phyloP scores from a whole-genome alignment of 2,888 invertebrate genomes.

The Yponomeuta sedellus region DNA sequence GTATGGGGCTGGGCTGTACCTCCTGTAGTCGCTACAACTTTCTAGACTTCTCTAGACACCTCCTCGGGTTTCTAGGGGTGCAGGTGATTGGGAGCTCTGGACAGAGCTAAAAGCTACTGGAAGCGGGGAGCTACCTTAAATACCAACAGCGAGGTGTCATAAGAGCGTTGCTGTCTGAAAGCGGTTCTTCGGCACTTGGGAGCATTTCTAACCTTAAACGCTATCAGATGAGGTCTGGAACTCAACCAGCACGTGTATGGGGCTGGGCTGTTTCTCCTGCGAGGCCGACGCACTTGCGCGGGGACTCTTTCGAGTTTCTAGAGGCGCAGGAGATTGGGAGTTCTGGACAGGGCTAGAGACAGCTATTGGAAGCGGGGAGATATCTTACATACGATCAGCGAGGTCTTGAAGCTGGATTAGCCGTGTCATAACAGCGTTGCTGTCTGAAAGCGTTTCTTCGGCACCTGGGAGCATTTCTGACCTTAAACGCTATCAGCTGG shows the following conservation, averaged over 20 bases:
- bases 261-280: conserved; percentile 96
- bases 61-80: background rate
- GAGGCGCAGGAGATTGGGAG: conserved; percentile 74
- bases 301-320: conserved; percentile 96
- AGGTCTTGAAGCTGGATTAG: too few species aligned
- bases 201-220: background rate
- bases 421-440: too few species aligned
- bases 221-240: conserved; percentile 87
- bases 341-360: too few species aligned
- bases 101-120: too few species aligned
- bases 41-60: too few species aligned
- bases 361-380: too few species aligned
- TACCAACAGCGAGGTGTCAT: too few species aligned
- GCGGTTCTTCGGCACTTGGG: background rate
- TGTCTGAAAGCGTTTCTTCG: background rate
- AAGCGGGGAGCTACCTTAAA: too few species aligned
- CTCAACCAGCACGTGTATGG: conserved; percentile 96
- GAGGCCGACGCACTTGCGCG: conserved; percentile 97
- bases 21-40: background rate
- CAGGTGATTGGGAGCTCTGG: background rate
- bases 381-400: too few species aligned
- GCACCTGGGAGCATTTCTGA: background rate
- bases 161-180: too few species aligned
- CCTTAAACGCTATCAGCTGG: background rate
- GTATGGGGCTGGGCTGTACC: background rate